Conservation (phyloP, 92 coral and sea anemone species). For the Paragorgia papillata region DNA sequence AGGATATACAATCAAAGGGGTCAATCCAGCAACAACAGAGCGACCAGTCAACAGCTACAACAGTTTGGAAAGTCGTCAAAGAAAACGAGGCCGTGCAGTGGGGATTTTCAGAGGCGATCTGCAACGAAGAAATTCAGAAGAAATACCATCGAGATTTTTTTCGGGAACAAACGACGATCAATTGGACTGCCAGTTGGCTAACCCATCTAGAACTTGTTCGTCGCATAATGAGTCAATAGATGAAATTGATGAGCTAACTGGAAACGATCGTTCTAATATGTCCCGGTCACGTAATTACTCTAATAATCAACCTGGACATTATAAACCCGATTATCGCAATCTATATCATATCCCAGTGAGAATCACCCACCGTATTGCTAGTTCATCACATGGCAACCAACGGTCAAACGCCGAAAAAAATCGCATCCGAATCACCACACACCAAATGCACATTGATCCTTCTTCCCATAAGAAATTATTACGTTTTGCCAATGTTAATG, state of each 20-base stretch:
- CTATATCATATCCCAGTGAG: background rate
- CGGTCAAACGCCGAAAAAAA: background rate
- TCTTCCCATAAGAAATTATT: too few relatives aligned
- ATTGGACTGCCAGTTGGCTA: background rate
- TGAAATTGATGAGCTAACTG: background rate
- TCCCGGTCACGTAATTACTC: background rate
- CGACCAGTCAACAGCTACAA: too few relatives aligned
- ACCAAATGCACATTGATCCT: too few relatives aligned
- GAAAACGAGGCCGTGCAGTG: background rate
- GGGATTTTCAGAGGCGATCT: background rate
- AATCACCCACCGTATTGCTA: background rate
- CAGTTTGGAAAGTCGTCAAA: background rate
- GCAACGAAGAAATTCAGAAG: background rate
- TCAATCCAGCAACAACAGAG: too few relatives aligned
- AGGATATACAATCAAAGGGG: too few relatives aligned
- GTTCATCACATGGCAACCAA: too few relatives aligned
- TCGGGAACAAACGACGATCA: background rate
- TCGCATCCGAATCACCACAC: too few relatives aligned
- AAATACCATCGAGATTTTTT: background rate
- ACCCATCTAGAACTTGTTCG: background rate
- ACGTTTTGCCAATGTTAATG: background rate
- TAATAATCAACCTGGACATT: too few relatives aligned
- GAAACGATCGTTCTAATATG: background rate
- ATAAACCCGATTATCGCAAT: background rate
- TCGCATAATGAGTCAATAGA: background rate